A percentile compares a stretch with the other conserved stretches of the same genome.
Conservation (phyloP, 2,797 vertebrate species). For the Mus minutoides region DNA sequence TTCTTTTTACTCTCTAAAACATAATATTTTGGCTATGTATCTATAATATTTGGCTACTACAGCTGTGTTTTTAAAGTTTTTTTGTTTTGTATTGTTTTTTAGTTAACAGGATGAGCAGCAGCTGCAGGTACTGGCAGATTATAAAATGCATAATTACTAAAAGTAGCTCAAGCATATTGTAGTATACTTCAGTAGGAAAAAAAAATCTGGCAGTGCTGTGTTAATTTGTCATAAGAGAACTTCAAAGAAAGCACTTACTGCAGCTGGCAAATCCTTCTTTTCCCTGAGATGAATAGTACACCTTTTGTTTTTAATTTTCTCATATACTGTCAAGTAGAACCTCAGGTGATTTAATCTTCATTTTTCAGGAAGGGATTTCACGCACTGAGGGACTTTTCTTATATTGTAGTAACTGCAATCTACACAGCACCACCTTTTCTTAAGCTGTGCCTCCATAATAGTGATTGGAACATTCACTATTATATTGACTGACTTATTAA, state of each 20-base stretch:
- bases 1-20: conserved; percentile 75
- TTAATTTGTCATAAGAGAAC: conserved; percentile 85
- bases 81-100: conserved; percentile 54
- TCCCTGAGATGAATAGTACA: conserved; percentile 75
- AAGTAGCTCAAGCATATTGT: conserved; percentile 89
- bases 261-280: conserved; percentile 85
- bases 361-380: conserved; percentile 23
- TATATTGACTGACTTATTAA: conserved; percentile 19
- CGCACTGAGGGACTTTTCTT: neutral
- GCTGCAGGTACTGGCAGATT: conserved; percentile 89
- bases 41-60: conserved; percentile 84
- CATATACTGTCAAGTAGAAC: conserved; percentile 53
- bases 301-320: conserved; percentile 84
- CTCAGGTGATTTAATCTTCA: conserved; percentile 57
- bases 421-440: neutral
- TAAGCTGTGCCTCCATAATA: neutral
- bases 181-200: conserved; percentile 84
- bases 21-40: conserved; percentile 82
- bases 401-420: neutral
- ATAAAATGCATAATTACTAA: conserved; percentile 88
- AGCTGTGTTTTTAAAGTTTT: conserved; percentile 80
- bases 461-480: neutral
- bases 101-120: conserved; percentile 86
- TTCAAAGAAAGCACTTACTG: conserved; percentile 80
- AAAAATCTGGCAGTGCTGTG: conserved; percentile 86